Base-by-base conservation (phyloP, 2,113 vertebrate genomes). In the Austrofundulus limnaeus region DNA sequence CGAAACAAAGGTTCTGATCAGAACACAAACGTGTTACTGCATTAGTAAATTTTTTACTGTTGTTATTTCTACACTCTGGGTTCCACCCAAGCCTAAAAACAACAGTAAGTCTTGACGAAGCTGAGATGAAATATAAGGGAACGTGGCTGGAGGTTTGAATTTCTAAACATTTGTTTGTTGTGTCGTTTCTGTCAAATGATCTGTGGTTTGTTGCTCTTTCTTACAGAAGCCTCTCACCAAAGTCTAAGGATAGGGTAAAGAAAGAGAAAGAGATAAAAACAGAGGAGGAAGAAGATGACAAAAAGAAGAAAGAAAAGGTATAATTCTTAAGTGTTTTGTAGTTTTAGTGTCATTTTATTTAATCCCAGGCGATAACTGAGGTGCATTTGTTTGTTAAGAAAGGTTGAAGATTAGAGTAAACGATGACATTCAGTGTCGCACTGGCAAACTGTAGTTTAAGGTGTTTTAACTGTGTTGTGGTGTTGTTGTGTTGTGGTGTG, bases 231-330 rank as follows among this genome's bases (percentile, higher is more conserved):
- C 55, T 78, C 24, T 97, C 96, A 61, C 96, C 96, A 2, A 92
- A 90, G 72, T 94, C 92, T 0, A 97, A 93, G 80, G 97, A 98
- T 15, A 96, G 92, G 80, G 28, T 94, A 42, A 95, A 95, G 77
- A 93, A 91, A 78, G 95, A 98, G 3, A 94, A 91, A 77, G 94
- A 97, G 47, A 77, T 89, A 0, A 95, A 94, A 81, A 92, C 91
- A 62, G 94, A 96, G 23, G 96, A 98, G 2, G 97, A 98, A 11
- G 94, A 95, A 4, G 94, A 97, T 10, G 90, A 93, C 3, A 94
- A 94, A 70, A 97, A 95, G 70, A 93, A 91, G 66, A 93, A 93
- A 77, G 92, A 94, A 11, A 98, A 99, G 92, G 86, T 90, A 59
- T 2, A 42, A 11, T 34, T 34, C 31, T 34, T 34, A 34, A 5